Evolutionary conservation across 2,797 vertebrate species (phyloP).

Genomic region (Fistularia tabacaria): DNA sequence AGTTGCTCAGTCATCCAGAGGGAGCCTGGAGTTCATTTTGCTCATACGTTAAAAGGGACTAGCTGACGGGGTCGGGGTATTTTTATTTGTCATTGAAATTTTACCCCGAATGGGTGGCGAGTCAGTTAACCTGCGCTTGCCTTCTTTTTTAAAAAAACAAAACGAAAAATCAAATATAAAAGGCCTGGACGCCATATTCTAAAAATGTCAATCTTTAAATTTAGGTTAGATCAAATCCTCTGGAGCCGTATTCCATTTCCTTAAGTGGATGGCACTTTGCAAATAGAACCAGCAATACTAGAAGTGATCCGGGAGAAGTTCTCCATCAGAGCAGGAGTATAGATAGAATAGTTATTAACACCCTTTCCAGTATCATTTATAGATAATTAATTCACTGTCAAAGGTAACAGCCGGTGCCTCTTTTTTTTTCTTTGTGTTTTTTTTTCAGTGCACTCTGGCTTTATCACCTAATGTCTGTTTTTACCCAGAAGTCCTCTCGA

Average conservation of each 20-base stretch:
- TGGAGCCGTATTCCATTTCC: conserved; percentile 44
- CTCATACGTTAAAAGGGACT: no score
- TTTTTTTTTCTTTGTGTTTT: background rate
- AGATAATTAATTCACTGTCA: conserved; percentile 56
- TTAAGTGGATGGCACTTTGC: conserved; percentile 29
- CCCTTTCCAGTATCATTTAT: conserved; percentile 30
- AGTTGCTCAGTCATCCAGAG: no score
- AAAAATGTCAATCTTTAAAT: conserved; percentile 31
- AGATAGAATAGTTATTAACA: conserved; percentile 52
- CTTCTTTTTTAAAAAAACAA: conserved; percentile 1
- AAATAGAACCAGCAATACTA: conserved; percentile 36
- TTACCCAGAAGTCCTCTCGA: conserved; percentile 6
- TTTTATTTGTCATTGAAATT: no score
- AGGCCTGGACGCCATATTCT: conserved; percentile 8
- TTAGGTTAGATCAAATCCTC: conserved; percentile 41
- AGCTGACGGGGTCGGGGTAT: no score
- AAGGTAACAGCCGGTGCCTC: conserved; percentile 11
- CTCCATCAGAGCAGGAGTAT: conserved; percentile 26
- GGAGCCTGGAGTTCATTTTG: no score
- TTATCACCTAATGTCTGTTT: conserved; percentile 30
- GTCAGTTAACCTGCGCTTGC: background rate
- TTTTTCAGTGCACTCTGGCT: conserved; percentile 24
- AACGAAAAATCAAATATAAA: background rate
- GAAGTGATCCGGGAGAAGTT: conserved; percentile 19
- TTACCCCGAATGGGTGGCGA: no score